Evolutionary conservation across 2,113 vertebrate genomes (phyloP).

Genomic region (Silurus meridionalis): DNA sequence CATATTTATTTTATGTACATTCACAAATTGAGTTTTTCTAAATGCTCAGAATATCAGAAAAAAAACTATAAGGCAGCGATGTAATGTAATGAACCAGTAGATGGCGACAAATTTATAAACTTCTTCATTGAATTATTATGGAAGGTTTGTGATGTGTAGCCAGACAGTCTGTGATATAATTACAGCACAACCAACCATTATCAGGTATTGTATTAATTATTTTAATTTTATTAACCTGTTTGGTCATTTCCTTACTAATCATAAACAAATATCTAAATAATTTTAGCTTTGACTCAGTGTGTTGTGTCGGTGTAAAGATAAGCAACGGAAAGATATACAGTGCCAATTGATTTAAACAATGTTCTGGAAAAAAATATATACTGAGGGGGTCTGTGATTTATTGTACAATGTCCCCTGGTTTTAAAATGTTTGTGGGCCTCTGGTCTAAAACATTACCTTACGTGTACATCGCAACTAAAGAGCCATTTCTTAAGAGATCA

Average conservation of each 20-base stretch:
- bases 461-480: background rate
- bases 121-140: background rate
- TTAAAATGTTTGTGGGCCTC: background rate
- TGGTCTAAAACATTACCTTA: background rate
- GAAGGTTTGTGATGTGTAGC: background rate
- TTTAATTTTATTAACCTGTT: background rate
- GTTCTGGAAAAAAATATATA: background rate
- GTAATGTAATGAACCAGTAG: background rate
- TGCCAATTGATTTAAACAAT: background rate
- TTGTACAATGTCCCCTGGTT: background rate
- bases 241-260: background rate
- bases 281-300: background rate
- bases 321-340: background rate
- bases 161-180: background rate
- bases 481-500: background rate
- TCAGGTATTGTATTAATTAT: background rate
- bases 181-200: background rate
- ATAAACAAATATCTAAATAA: background rate
- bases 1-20: too few species aligned
- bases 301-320: background rate
- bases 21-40: too few species aligned
- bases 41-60: too few species aligned
- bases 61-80: too few species aligned
- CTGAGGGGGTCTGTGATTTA: background rate
- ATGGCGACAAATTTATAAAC: background rate